phyloP scores from a whole-genome alignment of 2,888 invertebrate species.

The Drosophila anceps region DNA sequence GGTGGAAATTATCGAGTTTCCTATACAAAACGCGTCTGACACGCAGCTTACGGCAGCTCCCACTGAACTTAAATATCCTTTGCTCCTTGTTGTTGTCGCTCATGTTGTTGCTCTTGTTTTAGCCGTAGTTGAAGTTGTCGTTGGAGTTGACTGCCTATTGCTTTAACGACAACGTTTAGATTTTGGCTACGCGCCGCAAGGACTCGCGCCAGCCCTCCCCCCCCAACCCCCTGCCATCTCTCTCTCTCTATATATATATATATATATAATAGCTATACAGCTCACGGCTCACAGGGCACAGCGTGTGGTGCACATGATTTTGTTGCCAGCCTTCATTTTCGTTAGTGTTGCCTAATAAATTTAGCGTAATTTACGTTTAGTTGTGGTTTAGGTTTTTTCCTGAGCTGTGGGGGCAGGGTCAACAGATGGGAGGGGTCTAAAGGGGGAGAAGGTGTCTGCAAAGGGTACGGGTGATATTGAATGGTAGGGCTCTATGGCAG shows the following conservation, averaged over 20 bases:
- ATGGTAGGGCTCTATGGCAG: background rate
- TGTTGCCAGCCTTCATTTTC: conserved; percentile 53
- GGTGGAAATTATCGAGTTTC: conserved; percentile 80
- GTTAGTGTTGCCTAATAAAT: conserved; percentile 72
- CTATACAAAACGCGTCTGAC: conserved; percentile 78
- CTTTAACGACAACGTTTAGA: conserved; percentile 72
- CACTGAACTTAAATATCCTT: conserved; percentile 26
- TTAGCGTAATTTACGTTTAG: conserved; percentile 76
- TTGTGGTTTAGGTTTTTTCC: conserved; percentile 55
- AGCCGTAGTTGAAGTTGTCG: conserved; percentile 18
- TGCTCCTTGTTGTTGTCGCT: conserved; percentile 2
- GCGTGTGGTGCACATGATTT: conserved; percentile 47
- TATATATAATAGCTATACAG: conserved; percentile 3
- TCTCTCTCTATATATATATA: background rate
- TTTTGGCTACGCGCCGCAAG: conserved; percentile 40
- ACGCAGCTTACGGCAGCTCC: conserved; percentile 55
- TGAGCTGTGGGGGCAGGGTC: background rate
- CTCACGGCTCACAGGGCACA: background rate
- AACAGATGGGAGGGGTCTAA: background rate
- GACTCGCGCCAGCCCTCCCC: background rate
- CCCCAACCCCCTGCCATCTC: background rate
- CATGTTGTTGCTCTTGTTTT: conserved; percentile 7
- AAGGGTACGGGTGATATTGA: background rate
- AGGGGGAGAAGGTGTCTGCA: background rate
- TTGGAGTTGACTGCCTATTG: conserved; percentile 47